phyloP scores from a whole-genome alignment of 2,888 invertebrate genomes.

The Lycia hirtaria region DNA sequence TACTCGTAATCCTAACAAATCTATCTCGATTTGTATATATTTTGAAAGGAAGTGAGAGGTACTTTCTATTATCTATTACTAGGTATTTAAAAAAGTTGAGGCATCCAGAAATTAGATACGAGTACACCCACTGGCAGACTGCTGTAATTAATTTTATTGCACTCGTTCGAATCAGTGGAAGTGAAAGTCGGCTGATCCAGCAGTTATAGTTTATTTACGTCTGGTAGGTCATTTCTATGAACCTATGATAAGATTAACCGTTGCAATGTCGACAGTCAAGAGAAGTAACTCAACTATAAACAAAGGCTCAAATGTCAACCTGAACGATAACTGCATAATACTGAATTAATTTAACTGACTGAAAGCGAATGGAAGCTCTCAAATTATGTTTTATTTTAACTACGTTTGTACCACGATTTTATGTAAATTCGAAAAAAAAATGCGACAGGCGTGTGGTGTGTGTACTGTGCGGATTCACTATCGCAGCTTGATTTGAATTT shows the following conservation, averaged over 20 bases:
- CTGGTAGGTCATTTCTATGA: slow-evolving; percentile 58
- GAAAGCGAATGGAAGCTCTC: too few relatives aligned
- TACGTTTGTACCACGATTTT: too few relatives aligned
- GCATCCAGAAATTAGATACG: background rate
- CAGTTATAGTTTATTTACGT: slow-evolving; percentile 54
- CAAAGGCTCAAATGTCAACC: slow-evolving; percentile 1
- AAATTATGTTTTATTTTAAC: too few relatives aligned
- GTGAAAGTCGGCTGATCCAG: slow-evolving; percentile 54
- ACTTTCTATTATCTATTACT: too few relatives aligned
- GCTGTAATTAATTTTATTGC: slow-evolving; percentile 11
- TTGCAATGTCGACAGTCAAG: slow-evolving; percentile 29
- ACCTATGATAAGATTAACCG: slow-evolving; percentile 56
- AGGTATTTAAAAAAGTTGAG: background rate
- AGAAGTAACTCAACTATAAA: slow-evolving; percentile 25
- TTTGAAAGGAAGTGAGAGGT: too few relatives aligned
- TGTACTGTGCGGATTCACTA: too few relatives aligned
- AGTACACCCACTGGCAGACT: background rate
- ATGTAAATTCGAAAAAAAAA: too few relatives aligned
- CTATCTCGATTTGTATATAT: too few relatives aligned
- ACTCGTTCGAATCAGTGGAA: slow-evolving; percentile 23
- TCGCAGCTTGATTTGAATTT: too few relatives aligned
- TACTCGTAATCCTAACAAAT: too few relatives aligned
- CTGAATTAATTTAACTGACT: too few relatives aligned
- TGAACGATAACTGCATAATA: background rate
- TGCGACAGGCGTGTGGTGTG: too few relatives aligned